A percentile compares a stretch with the other conserved stretches of the same genome.
phyloP scores from a whole-genome alignment of 2,888 invertebrate genomes.

The Cyclophora albipunctata region DNA sequence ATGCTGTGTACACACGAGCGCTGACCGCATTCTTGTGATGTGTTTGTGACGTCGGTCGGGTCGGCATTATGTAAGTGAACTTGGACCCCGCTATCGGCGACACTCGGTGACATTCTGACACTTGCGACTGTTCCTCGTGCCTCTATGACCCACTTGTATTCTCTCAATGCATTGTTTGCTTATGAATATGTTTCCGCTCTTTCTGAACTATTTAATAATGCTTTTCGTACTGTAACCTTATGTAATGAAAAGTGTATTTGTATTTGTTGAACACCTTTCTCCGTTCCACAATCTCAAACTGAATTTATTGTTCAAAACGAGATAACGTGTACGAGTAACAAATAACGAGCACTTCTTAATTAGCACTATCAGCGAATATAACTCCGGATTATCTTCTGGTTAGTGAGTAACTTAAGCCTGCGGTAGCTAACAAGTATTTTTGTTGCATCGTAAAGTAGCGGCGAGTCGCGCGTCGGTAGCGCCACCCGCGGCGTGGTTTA shows the following conservation, averaged over 20 bases:
- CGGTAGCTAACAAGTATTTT: conserved; percentile 27
- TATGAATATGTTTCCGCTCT: conserved; percentile 21
- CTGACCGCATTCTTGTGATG: conserved; percentile 31
- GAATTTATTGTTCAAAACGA: not conserved
- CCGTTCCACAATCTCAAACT: conserved; percentile 2
- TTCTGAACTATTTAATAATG: too few relatives aligned
- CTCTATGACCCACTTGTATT: conserved; percentile 53
- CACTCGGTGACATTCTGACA: conserved; percentile 44
- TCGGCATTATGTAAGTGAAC: conserved; percentile 34
- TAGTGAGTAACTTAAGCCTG: conserved; percentile 22
- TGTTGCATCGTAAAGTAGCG: conserved; percentile 50
- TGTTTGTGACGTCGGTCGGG: conserved; percentile 28
- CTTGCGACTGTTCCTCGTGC: conserved; percentile 38
- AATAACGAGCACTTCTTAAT: conserved; percentile 8
- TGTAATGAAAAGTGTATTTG: conserved; percentile 14
- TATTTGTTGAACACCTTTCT: conserved; percentile 12
- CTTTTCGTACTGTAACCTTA: not conserved
- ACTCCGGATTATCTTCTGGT: not conserved
- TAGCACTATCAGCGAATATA: conserved; percentile 9
- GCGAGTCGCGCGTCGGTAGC: conserved; percentile 42
- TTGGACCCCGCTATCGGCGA: conserved; percentile 41
- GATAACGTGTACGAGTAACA: conserved; percentile 1
- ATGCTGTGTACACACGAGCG: conserved; percentile 11
- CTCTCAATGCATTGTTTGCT: conserved; percentile 42
- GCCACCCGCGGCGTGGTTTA: conserved; percentile 68